Evolutionary conservation across 1,140 invertebrate species (phyloP), one percentile per base, ranked within the genome.

Genomic region (Aleiodes sp.): DNA sequence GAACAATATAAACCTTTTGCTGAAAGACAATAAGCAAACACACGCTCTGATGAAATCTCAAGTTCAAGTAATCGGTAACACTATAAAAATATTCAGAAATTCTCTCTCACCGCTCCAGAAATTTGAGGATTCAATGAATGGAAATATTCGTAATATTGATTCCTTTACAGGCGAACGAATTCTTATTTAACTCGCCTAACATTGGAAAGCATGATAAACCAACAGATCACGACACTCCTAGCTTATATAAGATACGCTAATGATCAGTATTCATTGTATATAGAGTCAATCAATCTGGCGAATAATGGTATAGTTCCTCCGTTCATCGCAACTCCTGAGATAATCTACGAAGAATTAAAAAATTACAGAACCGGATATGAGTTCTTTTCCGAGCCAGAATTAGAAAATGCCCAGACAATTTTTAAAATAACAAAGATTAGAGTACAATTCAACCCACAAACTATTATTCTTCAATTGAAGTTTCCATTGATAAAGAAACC

Each of bases 231-330:
- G 46, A 52, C 28, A 60, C 78, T 28, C 57, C 68, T 12, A 62
- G 72, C 14, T 56, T 59, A 65, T 16, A 73, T 70, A 33, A 70
- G 43, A 28, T 73, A 64, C 64, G 57, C 78, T 41, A 75, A 70
- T 62, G 70, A 76, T 16, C 74, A 81, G 41, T 75, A 75, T 28
- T 65, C 76, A 52, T 73, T 77, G 59, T 60, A 61, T 37, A 67
- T 81, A 2, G 24, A 69, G 1, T 73, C 76, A 37, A 79, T 80
- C 10, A 61, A 79, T 43, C 76, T 80, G 37, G 72, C 66, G 0
- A 80, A 77, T 74, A 68, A 76, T 7, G 73, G 73, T 21, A 77
- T 70, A 1, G 70, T 82, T 14, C 75, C 79, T 43, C 80, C 75
- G 1, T 76, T 73, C 24, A 74, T 81, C 10, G 76, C 78, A 63